Evolutionary conservation across 2,113 vertebrate species (phyloP).

Genomic region (Sciurus niger): DNA sequence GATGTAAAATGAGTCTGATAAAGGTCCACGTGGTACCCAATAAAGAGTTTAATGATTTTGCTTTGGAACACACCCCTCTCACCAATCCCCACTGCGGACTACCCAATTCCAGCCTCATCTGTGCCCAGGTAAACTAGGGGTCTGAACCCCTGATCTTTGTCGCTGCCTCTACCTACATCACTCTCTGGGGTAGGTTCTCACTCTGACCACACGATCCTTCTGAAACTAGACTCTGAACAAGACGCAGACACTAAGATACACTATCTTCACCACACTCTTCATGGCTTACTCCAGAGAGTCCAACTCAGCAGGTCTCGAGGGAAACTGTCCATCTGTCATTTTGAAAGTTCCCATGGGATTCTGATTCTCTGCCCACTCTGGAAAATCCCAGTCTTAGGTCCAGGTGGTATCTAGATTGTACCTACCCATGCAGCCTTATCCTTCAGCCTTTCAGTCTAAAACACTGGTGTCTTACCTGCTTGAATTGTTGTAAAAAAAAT

Average conservation of each 20-base stretch:
- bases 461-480: background rate
- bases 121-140: background rate
- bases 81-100: rapidly evolving
- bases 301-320: background rate
- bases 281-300: background rate
- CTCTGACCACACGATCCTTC: background rate
- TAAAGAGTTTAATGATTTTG: background rate
- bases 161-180: background rate
- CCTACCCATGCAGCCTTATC: background rate
- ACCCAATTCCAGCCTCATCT: too few species aligned
- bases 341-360: background rate
- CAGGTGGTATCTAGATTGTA: too few species aligned
- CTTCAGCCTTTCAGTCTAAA: background rate
- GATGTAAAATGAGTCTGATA: background rate
- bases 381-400: background rate
- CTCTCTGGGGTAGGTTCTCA: background rate
- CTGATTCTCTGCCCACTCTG: background rate
- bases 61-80: background rate
- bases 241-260: background rate
- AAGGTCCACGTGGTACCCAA: background rate
- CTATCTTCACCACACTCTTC: too few species aligned
- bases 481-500: too few species aligned
- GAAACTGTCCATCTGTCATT: background rate
- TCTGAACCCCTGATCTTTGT: background rate
- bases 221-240: background rate